Base-by-base conservation (phyloP, 2,888 invertebrate species). In the Drosophila tripunctata region DNA sequence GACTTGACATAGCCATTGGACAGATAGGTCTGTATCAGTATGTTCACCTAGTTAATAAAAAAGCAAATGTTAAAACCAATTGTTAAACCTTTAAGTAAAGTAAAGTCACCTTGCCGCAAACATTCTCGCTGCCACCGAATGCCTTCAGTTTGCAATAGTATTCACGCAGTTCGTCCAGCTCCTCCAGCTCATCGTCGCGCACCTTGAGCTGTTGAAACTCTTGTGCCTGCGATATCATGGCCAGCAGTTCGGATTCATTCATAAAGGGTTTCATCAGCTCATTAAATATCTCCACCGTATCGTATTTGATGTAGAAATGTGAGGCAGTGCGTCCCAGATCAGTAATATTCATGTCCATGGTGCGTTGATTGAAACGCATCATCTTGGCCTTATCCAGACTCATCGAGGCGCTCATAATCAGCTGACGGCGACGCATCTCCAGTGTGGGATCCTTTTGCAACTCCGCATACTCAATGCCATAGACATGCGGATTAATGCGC, bases 121-220 rank as follows among this genome's bases (percentile, higher is more conserved):
- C 94, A 90, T 97, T 97, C 89, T 98, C 98, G 2, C 95, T 94
- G 0, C 97, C 96, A 5, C 97, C 96, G 67, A 94, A 93, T 0
- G 97, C 95, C 21, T 94, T 93, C 22, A 97, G 92, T 87, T 96
- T 95, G 88, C 98, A 97, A 88, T 94, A 94, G 12, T 94, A 93
- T 24, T 93, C 92, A 24, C 94, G 92, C 14, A 98, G 92, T 38
- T 94, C 93, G 90, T 98, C 97, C 51, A 99, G 91, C 90, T 99
- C 99, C 10, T 95, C 94, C 78, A 98, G 91, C 91, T 99, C 99
- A 89, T 99, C 99, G 89, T 99, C 99, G 50, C 99, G 94, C 0
- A 98, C 94, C 93, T 99, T 99, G 0, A 99, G 93, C 88, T 99
- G 98, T 67, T 97, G 95, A 92, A 99, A 99, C 91, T 99, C 99